phyloP scores from a whole-genome alignment of 92 coral and sea anemone species.

The Epizoanthus ramosus region DNA sequence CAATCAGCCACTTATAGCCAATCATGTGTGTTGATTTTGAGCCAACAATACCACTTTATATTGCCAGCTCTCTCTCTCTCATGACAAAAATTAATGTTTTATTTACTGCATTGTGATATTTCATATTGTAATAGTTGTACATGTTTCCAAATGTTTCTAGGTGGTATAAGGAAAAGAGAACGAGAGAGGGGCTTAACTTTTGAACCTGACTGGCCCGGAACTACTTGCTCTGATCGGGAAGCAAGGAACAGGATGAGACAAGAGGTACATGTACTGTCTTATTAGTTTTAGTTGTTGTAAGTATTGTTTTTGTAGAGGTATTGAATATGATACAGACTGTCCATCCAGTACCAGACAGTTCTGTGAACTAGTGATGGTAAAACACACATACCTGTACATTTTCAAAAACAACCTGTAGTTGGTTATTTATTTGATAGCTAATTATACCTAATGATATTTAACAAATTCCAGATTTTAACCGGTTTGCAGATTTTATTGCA shows the following conservation, averaged over 20 bases:
- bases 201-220: constrained; percentile 65
- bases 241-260: constrained; percentile 68
- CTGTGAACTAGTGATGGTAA: too few species aligned
- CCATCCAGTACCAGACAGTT: too few species aligned
- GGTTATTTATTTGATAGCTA: too few species aligned
- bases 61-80: too few species aligned
- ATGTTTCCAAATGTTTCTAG: constrained; percentile 9
- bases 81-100: too few species aligned
- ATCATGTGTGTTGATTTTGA: background rate
- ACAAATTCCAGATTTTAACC: too few species aligned
- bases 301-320: background rate
- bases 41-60: background rate
- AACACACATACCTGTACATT: too few species aligned
- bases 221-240: constrained; percentile 52
- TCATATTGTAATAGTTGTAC: background rate
- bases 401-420: too few species aligned
- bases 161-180: constrained; percentile 64
- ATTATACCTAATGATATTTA: too few species aligned
- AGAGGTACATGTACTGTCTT: constrained; percentile 66
- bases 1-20: too few species aligned
- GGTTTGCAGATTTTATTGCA: too few species aligned
- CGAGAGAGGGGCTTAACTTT: constrained; percentile 70
- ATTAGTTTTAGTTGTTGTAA: background rate
- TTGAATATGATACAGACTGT: too few species aligned
- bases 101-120: background rate